Percentiles rank a stretch among this genome's conserved stretches.
Conservation (phyloP, 1,140 invertebrate genomes). For the Grapholita molesta region DNA sequence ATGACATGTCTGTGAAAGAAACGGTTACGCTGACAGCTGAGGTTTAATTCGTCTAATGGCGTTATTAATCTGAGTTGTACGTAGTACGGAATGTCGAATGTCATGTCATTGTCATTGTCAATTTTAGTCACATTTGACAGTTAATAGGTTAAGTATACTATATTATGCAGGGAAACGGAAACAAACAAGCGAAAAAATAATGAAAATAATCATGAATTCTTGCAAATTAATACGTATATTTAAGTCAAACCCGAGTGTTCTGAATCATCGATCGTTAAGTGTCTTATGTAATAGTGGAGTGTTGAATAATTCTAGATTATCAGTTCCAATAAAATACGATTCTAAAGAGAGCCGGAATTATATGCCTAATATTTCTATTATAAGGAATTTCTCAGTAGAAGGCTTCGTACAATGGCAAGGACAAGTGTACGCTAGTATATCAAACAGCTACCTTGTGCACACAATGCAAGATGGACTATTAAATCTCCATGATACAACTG, state of each 20-base stretch:
- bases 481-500: slow-evolving; percentile 83
- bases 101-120: neutral
- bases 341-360: neutral
- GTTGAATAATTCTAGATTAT: neutral
- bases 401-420: slow-evolving; percentile 74
- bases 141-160: neutral
- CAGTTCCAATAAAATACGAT: neutral
- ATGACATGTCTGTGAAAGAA: too few relatives aligned
- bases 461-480: slow-evolving; percentile 82
- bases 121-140: neutral
- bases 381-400: slow-evolving; percentile 67
- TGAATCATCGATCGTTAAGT: neutral
- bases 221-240: neutral
- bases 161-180: neutral
- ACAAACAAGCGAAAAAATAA: neutral
- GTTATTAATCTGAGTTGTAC: too few relatives aligned
- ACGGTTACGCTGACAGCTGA: too few relatives aligned
- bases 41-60: too few relatives aligned
- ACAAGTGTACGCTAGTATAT: slow-evolving; percentile 78
- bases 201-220: neutral
- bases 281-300: neutral
- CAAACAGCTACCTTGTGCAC: slow-evolving; percentile 83
- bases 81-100: too few relatives aligned
- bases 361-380: slow-evolving; percentile 16
- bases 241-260: neutral